These are phyloP conservation scores for Andrena hattorfiana DNA, from an alignment of 2,888 invertebrate species.

Conservation along the genomic window DNA sequence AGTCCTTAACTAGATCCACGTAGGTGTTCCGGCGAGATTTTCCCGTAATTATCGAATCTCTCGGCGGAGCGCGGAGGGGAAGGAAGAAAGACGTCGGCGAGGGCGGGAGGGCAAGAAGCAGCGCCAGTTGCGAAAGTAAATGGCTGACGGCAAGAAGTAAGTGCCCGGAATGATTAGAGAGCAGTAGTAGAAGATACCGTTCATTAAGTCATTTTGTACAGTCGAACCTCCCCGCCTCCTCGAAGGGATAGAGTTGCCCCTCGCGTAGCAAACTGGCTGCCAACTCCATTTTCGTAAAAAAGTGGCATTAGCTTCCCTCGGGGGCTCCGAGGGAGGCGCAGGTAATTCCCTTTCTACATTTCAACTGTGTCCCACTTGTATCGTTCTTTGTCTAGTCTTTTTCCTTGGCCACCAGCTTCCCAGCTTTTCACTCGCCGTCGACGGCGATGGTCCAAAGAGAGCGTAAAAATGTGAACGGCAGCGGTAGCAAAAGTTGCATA, in stretches of 20 bases:
- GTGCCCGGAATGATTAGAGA: conserved; percentile 76
- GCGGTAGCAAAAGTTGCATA: not conserved
- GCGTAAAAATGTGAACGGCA: not conserved
- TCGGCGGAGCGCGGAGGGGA: conserved; percentile 5
- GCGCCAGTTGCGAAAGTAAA: conserved; percentile 75
- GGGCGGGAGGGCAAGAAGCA: conserved; percentile 53
- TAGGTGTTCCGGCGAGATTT: conserved; percentile 67
- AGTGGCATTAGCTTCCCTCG: conserved; percentile 64
- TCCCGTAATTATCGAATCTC: conserved; percentile 75
- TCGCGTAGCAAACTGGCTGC: conserved; percentile 71
- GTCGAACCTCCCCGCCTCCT: conserved; percentile 74
- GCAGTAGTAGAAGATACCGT: conserved; percentile 73
- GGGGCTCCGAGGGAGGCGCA: conserved; percentile 39
- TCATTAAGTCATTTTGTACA: conserved; percentile 76
- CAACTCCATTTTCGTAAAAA: conserved; percentile 72
- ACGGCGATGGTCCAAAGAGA: not conserved
- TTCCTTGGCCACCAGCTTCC: conserved; percentile 9
- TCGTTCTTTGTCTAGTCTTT: not conserved
- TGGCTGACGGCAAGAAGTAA: conserved; percentile 75
- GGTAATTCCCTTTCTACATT: conserved; percentile 24
- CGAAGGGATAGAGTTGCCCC: conserved; percentile 32
- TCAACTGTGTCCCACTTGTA: conserved; percentile 20
- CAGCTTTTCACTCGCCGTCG: not conserved
- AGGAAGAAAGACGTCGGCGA: not conserved
- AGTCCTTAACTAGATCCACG: conserved; percentile 45